Conservation (phyloP, 2,113 vertebrate species). For the Fulica atra region DNA sequence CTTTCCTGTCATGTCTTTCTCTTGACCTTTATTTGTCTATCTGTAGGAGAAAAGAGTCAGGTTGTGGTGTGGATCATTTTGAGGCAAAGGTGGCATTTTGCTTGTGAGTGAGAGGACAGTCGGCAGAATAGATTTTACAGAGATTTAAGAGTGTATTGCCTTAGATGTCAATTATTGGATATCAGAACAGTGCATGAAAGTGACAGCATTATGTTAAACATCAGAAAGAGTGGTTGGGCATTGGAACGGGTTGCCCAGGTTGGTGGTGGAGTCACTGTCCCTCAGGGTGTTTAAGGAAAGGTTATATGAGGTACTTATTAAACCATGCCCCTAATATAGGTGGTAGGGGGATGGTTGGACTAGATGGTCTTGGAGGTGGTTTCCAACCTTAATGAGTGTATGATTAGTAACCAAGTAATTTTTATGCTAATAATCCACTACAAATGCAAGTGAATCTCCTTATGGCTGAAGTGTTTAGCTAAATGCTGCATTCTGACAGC, state of each 20-base stretch:
- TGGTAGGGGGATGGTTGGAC: too few relatives aligned
- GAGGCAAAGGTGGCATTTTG: not conserved
- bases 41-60: not conserved
- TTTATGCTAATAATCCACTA: not conserved
- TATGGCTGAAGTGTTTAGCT: not conserved
- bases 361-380: too few relatives aligned
- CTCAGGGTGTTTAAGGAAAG: too few relatives aligned
- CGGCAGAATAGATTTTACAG: not conserved
- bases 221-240: too few relatives aligned
- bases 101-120: not conserved
- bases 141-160: not conserved
- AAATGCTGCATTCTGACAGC: not conserved
- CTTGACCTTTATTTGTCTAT: not conserved
- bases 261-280: too few relatives aligned
- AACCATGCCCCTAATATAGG: too few relatives aligned
- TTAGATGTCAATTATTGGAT: not conserved
- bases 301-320: too few relatives aligned
- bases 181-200: not conserved
- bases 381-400: too few relatives aligned
- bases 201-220: not conserved
- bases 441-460: not conserved
- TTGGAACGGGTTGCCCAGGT: too few relatives aligned
- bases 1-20: not conserved
- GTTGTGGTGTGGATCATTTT: not conserved
- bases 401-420: not conserved